Conservation (phyloP, 2,113 vertebrate species). For the Tyto alba region DNA sequence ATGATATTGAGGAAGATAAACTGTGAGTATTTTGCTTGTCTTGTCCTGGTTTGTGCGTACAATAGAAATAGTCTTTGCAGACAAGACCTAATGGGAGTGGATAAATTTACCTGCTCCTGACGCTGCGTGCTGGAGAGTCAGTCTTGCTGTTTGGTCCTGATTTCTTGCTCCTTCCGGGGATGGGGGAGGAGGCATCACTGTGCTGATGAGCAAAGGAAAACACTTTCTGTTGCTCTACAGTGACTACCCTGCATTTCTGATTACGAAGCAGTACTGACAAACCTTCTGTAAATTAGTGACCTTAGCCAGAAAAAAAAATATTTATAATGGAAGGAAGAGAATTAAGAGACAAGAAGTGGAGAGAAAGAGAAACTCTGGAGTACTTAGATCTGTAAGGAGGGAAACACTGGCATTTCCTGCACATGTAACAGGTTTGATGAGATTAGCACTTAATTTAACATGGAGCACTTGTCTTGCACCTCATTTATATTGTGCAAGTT, state of each 20-base stretch:
- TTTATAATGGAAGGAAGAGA: background rate
- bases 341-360: background rate
- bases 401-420: background rate
- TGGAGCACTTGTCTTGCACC: background rate
- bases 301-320: background rate
- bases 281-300: background rate
- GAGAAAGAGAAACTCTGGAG: background rate
- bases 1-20: slow-evolving; percentile 96
- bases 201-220: background rate
- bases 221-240: background rate
- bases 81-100: background rate
- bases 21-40: slow-evolving; percentile 78
- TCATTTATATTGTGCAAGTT: background rate
- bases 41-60: background rate
- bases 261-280: background rate
- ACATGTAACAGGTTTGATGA: background rate
- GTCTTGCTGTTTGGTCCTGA: background rate
- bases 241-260: background rate
- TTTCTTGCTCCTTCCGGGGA: background rate
- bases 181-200: background rate
- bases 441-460: background rate
- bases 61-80: background rate
- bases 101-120: background rate
- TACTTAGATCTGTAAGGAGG: background rate
- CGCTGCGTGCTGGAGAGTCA: background rate